phyloP scores from a whole-genome alignment of 2,888 invertebrate species.

The Phyto melanocephala region DNA sequence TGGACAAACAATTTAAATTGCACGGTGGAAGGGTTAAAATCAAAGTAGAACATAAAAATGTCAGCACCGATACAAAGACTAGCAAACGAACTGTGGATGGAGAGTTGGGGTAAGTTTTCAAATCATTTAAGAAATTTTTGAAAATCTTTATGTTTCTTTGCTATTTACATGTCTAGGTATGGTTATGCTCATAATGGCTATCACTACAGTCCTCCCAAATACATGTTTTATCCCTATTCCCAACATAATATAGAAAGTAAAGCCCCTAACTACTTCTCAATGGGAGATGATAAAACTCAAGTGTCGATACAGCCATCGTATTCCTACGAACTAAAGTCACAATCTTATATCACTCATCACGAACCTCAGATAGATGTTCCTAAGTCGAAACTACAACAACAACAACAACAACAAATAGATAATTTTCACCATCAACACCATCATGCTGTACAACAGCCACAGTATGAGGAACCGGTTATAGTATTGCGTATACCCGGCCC shows the following conservation, averaged over 20 bases:
- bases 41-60: constrained; percentile 76
- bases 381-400: constrained; percentile 39
- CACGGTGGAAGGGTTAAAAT: constrained; percentile 78
- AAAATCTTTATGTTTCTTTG: not conserved
- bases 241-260: constrained; percentile 81
- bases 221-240: constrained; percentile 85
- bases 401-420: constrained; percentile 57
- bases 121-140: no score
- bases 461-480: constrained; percentile 77
- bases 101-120: constrained; percentile 83
- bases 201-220: constrained; percentile 80
- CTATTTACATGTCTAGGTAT: constrained; percentile 73
- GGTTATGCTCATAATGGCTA: constrained; percentile 76
- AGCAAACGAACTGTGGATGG: constrained; percentile 86
- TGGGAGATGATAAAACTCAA: constrained; percentile 72
- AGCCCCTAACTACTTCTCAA: constrained; percentile 68
- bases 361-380: constrained; percentile 62
- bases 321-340: constrained; percentile 78
- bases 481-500: constrained; percentile 78
- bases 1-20: constrained; percentile 78
- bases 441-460: constrained; percentile 33
- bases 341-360: constrained; percentile 68
- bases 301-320: constrained; percentile 82
- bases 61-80: constrained; percentile 72
- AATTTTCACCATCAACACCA: constrained; percentile 5